A percentile compares a stretch with the other conserved stretches of the same genome.
These are phyloP conservation scores for Microplitis deprimator DNA, from an alignment of 2,888 invertebrate genomes.

Conservation along the genomic window DNA sequence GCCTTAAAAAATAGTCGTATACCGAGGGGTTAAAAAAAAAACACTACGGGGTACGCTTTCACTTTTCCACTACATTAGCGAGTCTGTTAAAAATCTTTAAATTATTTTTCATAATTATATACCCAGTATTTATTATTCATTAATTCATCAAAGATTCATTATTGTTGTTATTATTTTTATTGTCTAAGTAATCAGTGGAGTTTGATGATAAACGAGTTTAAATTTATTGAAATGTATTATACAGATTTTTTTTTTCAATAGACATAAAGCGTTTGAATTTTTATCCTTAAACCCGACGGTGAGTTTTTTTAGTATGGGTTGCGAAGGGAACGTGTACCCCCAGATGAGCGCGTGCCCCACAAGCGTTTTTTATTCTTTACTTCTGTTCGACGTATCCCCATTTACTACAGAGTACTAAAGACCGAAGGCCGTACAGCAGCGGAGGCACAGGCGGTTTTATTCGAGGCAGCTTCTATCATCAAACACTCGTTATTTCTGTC, in stretches of 20 bases:
- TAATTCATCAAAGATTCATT: conserved; percentile 3
- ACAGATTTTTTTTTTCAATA: no score
- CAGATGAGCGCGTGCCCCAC: conserved; percentile 61
- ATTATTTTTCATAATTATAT: neutral
- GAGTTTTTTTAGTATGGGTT: neutral
- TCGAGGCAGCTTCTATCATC: conserved; percentile 58
- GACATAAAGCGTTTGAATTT: no score
- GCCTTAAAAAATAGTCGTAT: conserved; percentile 11
- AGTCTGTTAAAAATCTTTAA: neutral
- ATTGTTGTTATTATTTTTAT: conserved; percentile 10
- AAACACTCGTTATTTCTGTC: conserved; percentile 69
- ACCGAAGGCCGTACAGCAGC: conserved; percentile 43
- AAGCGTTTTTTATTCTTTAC: conserved; percentile 55
- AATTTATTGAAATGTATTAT: no score
- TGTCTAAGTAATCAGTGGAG: neutral
- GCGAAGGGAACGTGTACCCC: conserved; percentile 46
- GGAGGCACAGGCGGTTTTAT: conserved; percentile 42
- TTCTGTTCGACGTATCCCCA: conserved; percentile 51
- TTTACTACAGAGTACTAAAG: conserved; percentile 23
- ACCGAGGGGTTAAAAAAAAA: conserved; percentile 54
- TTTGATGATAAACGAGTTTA: neutral
- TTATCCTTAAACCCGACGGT: neutral
- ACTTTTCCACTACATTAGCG: conserved; percentile 33
- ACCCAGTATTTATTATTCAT: conserved; percentile 8
- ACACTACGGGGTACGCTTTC: conserved; percentile 27